These are phyloP conservation scores for Prinia subflava DNA, from an alignment of 2,113 vertebrate species.

Conservation along the genomic window DNA sequence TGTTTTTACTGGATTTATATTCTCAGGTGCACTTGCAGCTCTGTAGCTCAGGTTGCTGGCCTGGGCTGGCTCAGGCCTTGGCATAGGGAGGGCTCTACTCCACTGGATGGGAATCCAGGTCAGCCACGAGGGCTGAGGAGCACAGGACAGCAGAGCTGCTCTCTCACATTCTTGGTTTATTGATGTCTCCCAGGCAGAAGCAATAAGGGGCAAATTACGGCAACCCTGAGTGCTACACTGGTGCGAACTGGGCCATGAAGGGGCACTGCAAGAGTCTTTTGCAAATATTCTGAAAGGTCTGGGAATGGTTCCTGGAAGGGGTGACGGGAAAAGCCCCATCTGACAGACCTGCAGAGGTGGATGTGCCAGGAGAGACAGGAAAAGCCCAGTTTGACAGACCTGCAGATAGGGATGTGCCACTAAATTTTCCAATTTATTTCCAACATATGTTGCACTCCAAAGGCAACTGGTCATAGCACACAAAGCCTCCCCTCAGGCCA, in stretches of 20 bases:
- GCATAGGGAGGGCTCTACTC: not conserved
- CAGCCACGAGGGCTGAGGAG: not conserved
- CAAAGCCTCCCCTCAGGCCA: fast-evolving
- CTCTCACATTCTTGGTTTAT: not conserved
- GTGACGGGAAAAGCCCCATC: not conserved
- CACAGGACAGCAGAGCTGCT: not conserved
- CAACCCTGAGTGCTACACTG: not conserved
- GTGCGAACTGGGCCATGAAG: not conserved
- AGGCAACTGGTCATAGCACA: not conserved
- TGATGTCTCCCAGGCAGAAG: not conserved
- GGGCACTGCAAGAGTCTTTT: not conserved
- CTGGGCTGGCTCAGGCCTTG: fast-evolving
- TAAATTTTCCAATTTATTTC: no score
- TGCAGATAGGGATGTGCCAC: no score
- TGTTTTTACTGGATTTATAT: not conserved
- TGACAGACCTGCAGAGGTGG: not conserved
- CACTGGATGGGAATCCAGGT: not conserved
- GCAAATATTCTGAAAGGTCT: not conserved
- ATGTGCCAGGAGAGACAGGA: not conserved
- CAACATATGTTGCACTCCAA: no score
- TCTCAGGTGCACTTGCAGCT: not conserved
- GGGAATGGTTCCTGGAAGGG: not conserved
- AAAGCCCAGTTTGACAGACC: no score
- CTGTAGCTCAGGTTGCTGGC: not conserved
- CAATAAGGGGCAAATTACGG: not conserved